Evolutionary conservation across 1,140 invertebrate genomes (phyloP), one percentile per base, ranked within the genome.

Genomic region (Lucilia sericata): DNA sequence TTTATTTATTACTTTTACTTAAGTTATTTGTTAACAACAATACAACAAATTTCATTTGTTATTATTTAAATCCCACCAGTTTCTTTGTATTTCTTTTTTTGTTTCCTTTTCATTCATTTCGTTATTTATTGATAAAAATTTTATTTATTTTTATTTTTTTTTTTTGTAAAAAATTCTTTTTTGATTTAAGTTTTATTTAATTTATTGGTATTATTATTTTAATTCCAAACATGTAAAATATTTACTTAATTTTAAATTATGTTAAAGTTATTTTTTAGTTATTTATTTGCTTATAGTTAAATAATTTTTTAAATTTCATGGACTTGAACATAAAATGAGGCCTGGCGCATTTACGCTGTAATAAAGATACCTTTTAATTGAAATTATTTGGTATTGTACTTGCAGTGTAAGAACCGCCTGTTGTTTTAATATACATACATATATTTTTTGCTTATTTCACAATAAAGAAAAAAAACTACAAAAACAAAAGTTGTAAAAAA

Each of bases 241-340:
- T 42, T 42, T 42, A n/a, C 30, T 76, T 42, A 76, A 76, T 76
- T 36, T 25, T 75, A 8, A 30, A 42, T 76, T 49, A 80, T 78
- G n/a, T 80, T 70, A 70, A 80, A 80, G 42, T 51, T 76, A 75
- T 80, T 51, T 21, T 78, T 80, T 80, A 80, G n/a, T 80, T 80
- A 80, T 80, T 80, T 19, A 80, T 49, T 80, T 80, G 42, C n/a
- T 49, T 80, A 51, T 80, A 80, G n/a, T 80, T 80, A 80, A 49
- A 17, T 76, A 36, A n/a, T 42, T 76, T 76, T 36, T 14, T n/a
- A n/a, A 25, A 70, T 70, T 70, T 70, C 19, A 21, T 70, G 12
- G 65, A 70, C 65, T 70, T 70, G 19, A 70, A 70, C 65, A 70
- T 19, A 21, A 21, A 10, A 70, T 70, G 65, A 70, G 65, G 65